Base-by-base conservation (phyloP, 1,140 invertebrate species). In the Drosophila funebris region DNA sequence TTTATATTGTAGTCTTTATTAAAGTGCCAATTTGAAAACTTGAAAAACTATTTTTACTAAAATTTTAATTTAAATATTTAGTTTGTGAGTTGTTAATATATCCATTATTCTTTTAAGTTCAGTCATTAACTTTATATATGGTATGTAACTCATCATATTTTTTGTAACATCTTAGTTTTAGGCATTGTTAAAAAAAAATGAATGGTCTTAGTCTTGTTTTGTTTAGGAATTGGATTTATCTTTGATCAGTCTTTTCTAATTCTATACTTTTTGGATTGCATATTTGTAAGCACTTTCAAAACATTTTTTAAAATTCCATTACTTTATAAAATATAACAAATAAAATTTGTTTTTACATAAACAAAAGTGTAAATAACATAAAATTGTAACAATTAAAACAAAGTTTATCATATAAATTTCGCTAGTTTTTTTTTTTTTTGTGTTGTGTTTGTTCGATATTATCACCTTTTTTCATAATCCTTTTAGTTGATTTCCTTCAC, bases 291-390 rank as follows among this genome's bases (percentile, higher is more conserved):
- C 53, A 27, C 53, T 61, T 68, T 43, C 41, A 54, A 44, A 41
- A 31, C 29, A 16, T 14, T 20, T 37, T 41, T 24, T 6, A 57
- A 29, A 24, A 52, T 56, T 69, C 66, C 62, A 11, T 50, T 58
- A 27, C 18, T 71, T 57, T 46, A 18, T 44, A 62, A 87, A 78
- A 67, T 67, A 75, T 78, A 85, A 72, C 76, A 77, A 85, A 82
- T 72, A 72, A 85, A 82, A 78, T 78, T 41, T 76, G 66, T 66
- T 61, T 71, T 76, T 61, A 84, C 76, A 84, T 80, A 83, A 85
- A 85, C 52, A 64, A 88, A 85, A 88, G 80, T 78, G 73, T 83
- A 80, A 85, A 75, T 88, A 85, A 85, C 82, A 85, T 82, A 87
- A 85, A 85, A 85, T 63, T 87, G 77, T 74, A 85, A 87, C 75